Base-by-base conservation (phyloP, 2,888 invertebrate species). In the Trimorus sp. region DNA sequence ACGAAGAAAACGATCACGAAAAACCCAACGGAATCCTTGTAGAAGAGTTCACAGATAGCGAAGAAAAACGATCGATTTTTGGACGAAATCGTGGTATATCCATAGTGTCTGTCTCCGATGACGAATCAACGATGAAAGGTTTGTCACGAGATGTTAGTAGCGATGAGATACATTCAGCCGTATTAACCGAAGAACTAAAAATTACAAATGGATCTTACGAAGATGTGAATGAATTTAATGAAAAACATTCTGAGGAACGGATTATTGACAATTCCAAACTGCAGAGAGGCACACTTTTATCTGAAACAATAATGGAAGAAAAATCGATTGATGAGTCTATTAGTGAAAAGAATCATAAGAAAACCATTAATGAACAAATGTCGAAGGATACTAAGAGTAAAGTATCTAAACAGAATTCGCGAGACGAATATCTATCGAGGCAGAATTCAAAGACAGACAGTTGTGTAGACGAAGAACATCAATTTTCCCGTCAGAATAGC, bases 21-120 rank as follows among this genome's bases (percentile, higher is more conserved):
- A 89, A 86, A 36, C 89, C 88, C 56, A 92, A 89, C 54, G 92
- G 92, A 7, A 87, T 92, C n/a, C 75, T 92, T 6, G 85, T 90
- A 66, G 92, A 92, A 83, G 92, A 92, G 77, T 91, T 86, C 84
- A 92, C 91, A n/a, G 90, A 94, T 89, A 88, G 93, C 85, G 90
- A 93, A 87, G 88, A 92, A 88, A 54, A 91, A 87, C 89, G 90
- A 87, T 82, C 89, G 2, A 92, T 87, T 82, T 89, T 92, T 5
- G 84, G 86, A 7, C 89, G 92, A 0, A 93, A 93, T 85, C 92
- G 94, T 84, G 93, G 94, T 4, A 90, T 95, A n/a, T 95, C 95
- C 0, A 95, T 95, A n/a, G 93, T 94, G 80, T 94, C 95, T 0
- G 92, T 94, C 40, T 94, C 95, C 0, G 95, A 95, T 89, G 95